phyloP scores from a whole-genome alignment of 2,888 invertebrate genomes.

The Philereme vetulata region DNA sequence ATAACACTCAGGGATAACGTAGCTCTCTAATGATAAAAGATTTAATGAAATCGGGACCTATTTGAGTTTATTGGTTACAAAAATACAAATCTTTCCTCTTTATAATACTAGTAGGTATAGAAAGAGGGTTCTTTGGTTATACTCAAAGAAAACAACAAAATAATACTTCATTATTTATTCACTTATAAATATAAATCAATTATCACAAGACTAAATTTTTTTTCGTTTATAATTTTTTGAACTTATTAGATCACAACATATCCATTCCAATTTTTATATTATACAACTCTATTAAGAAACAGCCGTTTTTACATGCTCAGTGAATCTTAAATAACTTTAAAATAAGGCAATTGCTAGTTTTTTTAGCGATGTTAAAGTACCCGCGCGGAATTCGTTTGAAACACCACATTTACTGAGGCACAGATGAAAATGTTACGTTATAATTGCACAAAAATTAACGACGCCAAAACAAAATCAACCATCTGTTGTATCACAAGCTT shows the following conservation, averaged over 20 bases:
- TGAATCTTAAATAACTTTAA: slow-evolving; percentile 60
- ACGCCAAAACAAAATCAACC: no score
- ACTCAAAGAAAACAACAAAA: slow-evolving; percentile 47
- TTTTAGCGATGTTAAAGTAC: slow-evolving; percentile 50
- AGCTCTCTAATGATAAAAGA: no score
- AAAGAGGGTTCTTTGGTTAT: neutral
- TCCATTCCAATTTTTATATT: slow-evolving; percentile 60
- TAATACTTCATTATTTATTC: slow-evolving; percentile 82
- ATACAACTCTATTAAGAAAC: slow-evolving; percentile 68
- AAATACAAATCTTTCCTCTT: no score
- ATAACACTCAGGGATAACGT: no score
- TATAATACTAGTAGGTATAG: no score
- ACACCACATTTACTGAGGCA: slow-evolving; percentile 58
- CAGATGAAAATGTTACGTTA: slow-evolving; percentile 55
- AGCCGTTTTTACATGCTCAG: slow-evolving; percentile 66
- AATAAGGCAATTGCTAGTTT: slow-evolving; percentile 72
- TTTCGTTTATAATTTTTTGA: slow-evolving; percentile 68
- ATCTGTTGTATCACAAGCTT: no score
- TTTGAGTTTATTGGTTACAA: no score
- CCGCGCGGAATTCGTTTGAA: slow-evolving; percentile 39
- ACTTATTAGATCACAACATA: slow-evolving; percentile 81
- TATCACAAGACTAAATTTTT: slow-evolving; percentile 82
- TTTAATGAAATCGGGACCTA: no score
- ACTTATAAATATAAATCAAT: slow-evolving; percentile 76
- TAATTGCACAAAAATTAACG: no score